Evolutionary conservation across 2,888 invertebrate species (phyloP).

Genomic region (Thereva unica): DNA sequence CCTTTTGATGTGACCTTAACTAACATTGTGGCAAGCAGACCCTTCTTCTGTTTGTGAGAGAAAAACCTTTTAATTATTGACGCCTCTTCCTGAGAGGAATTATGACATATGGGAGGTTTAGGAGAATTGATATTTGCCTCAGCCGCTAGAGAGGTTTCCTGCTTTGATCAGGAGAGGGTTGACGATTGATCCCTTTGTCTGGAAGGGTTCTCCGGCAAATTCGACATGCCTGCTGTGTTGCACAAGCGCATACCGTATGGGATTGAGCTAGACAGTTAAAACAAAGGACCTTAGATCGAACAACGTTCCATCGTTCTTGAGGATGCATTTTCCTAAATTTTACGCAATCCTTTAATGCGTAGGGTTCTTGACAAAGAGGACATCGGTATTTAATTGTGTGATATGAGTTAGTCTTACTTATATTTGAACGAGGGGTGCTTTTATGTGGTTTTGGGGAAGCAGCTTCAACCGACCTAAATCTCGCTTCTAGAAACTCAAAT

Average conservation of each 20-base stretch:
- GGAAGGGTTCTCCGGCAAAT: background rate
- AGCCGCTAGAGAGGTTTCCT: too few relatives aligned
- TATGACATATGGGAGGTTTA: background rate
- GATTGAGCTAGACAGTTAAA: constrained; percentile 8
- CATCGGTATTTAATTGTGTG: too few relatives aligned
- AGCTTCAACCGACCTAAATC: too few relatives aligned
- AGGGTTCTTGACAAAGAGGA: too few relatives aligned
- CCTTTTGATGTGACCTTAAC: background rate
- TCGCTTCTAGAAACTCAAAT: too few relatives aligned
- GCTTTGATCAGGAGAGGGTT: too few relatives aligned
- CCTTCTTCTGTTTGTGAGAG: background rate
- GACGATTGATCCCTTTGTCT: background rate
- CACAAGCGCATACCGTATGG: background rate
- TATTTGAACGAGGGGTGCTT: too few relatives aligned
- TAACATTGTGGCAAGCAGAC: constrained; percentile 9
- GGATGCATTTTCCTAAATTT: too few relatives aligned
- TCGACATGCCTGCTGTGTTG: background rate
- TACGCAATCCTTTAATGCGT: too few relatives aligned
- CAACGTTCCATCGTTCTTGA: constrained; percentile 1
- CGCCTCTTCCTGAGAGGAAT: background rate
- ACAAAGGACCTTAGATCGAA: background rate
- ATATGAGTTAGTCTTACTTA: too few relatives aligned
- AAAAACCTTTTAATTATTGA: background rate
- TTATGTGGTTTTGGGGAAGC: too few relatives aligned
- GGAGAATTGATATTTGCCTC: background rate